Evolutionary conservation across 2,797 vertebrate species (phyloP).

Genomic region (Clarias fuscus): DNA sequence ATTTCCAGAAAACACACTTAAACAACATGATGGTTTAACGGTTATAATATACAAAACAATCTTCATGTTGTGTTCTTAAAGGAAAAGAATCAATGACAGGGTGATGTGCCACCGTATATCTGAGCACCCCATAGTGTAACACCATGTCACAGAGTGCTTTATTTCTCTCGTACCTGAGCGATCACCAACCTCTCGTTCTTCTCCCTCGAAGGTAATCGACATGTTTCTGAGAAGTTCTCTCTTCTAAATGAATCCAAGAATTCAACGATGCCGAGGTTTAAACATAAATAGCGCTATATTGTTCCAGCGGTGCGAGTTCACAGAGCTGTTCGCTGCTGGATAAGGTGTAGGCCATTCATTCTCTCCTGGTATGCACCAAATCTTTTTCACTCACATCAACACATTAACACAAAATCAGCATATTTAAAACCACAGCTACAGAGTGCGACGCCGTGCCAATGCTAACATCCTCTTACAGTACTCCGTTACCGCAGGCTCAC

Average conservation of each 20-base stretch:
- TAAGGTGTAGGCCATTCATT: neutral
- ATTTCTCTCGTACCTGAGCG: neutral
- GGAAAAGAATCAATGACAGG: neutral
- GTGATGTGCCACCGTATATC: neutral
- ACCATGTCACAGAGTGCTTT: neutral
- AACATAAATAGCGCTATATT: neutral
- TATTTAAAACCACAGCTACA: neutral
- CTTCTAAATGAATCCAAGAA: no score
- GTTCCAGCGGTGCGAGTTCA: neutral
- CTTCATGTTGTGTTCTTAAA: neutral
- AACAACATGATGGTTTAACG: neutral
- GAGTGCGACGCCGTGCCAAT: neutral
- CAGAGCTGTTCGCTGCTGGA: neutral
- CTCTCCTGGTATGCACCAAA: neutral
- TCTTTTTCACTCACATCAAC: conserved; percentile 13
- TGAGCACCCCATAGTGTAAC: neutral
- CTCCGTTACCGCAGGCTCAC: neutral
- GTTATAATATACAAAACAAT: no score
- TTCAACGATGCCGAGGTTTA: neutral
- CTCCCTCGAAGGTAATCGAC: neutral
- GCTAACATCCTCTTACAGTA: conserved; percentile 15
- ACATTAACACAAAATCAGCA: conserved; percentile 11
- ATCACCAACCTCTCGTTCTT: neutral
- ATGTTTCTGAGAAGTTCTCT: neutral
- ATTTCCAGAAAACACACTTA: neutral